Base-by-base conservation (phyloP, 2,113 vertebrate genomes). In the Archocentrus centrarchus region DNA sequence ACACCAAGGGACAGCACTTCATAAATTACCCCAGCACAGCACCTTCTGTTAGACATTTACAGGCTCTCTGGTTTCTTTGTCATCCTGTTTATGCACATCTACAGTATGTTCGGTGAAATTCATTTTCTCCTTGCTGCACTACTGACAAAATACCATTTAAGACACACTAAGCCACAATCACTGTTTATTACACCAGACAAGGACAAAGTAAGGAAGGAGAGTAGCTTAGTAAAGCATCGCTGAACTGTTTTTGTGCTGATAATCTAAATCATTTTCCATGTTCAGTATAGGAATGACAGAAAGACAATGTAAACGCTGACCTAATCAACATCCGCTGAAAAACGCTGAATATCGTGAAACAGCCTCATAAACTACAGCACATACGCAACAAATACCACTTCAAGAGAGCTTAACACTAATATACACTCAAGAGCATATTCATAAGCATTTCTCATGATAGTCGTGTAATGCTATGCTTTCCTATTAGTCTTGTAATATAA, bases 221-320 rank as follows among this genome's bases (percentile, higher is more conserved):
- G 79, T 66, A 83, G 85, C 84, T 86, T 82, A 83, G 85, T 80
- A 53, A 91, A 91, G 86, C 85, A 82, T 85, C 85, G 73, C 80
- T 86, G 82, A 60, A 80, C 79, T 66, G 37, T 83, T 66, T 92
- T 92, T 88, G 63, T 90, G 91, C 91, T 88, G 90, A 92, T 92
- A 91, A 89, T 91, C 82, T 82, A 86, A 92, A 92, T 89, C 84
- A 89, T 92, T 82, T 88, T 86, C 76, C 84, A 87, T 88, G 84
- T 92, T 81, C 83, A 22, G 68, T 84, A 82, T 73, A 68, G 77
- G 73, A 83, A 82, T 47, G 37, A 60, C 64, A 88, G 58, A 81
- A 82, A 86, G 82, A 89, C 80, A 88, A 89, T 88, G 80, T 66
- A 87, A 92, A 88, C 57, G 90, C 91, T 91, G 92, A 92, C 88